These are phyloP conservation scores for Centropristis striata DNA, from an alignment of 2,113 vertebrate species.

Conservation along the genomic window DNA sequence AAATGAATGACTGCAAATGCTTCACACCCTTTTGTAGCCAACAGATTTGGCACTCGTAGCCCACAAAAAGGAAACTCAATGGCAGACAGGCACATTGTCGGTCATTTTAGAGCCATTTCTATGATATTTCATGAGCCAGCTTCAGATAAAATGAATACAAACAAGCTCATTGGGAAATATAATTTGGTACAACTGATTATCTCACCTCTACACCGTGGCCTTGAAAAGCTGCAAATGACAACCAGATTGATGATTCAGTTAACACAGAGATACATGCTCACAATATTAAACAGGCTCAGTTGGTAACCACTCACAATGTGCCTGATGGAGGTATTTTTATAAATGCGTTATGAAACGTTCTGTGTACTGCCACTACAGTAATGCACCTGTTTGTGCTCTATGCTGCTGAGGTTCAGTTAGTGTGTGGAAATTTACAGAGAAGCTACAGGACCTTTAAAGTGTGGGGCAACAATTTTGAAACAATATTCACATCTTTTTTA, in stretches of 20 bases:
- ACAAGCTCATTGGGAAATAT: slow-evolving; percentile 42
- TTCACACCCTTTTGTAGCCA: slow-evolving; percentile 18
- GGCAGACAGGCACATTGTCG: background rate
- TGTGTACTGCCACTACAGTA: background rate
- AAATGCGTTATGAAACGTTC: slow-evolving; percentile 19
- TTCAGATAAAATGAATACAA: slow-evolving; percentile 52
- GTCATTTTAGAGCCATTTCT: slow-evolving; percentile 1
- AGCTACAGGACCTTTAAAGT: slow-evolving; percentile 4
- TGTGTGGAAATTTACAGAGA: slow-evolving; percentile 29
- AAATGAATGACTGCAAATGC: background rate
- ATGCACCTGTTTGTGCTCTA: slow-evolving; percentile 42
- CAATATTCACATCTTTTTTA: slow-evolving; percentile 25
- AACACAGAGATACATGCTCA: slow-evolving; percentile 34
- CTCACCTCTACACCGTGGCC: slow-evolving; percentile 35
- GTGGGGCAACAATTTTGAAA: slow-evolving; percentile 6
- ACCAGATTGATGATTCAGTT: slow-evolving; percentile 65
- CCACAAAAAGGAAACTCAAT: slow-evolving; percentile 5
- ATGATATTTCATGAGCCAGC: slow-evolving; percentile 23
- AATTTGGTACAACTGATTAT: slow-evolving; percentile 54
- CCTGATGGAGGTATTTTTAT: slow-evolving; percentile 27
- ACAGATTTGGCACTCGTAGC: slow-evolving; percentile 8
- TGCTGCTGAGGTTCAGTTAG: slow-evolving; percentile 8
- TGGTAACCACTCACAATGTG: slow-evolving; percentile 29
- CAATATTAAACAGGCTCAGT: slow-evolving; percentile 51
- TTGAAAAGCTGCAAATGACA: slow-evolving; percentile 60